Conservation (phyloP, 1,140 invertebrate species). For the Olivierus martensii region DNA sequence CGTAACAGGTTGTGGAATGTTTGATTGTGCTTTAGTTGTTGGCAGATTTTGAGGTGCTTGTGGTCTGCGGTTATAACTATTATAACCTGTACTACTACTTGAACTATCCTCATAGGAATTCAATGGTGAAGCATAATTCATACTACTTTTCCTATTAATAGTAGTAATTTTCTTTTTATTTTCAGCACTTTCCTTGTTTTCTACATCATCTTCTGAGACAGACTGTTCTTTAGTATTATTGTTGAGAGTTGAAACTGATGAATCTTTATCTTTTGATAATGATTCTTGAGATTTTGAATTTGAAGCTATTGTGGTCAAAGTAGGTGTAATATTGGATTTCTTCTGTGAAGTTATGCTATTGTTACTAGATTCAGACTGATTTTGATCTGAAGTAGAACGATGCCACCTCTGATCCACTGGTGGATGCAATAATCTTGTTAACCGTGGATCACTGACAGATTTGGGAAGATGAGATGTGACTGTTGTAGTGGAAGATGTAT, state of each 20-base stretch:
- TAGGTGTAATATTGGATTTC: too few relatives aligned
- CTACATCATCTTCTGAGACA: background rate
- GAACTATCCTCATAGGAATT: conserved; percentile 11
- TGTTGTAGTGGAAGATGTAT: conserved; percentile 1
- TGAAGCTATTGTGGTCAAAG: too few relatives aligned
- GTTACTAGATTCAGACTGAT: background rate
- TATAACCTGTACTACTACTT: background rate
- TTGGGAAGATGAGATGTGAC: conserved; percentile 9
- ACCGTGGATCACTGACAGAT: conserved; percentile 12
- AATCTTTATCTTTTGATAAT: too few relatives aligned
- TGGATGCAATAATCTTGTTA: conserved; percentile 9
- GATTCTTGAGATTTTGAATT: too few relatives aligned
- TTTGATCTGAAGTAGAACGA: background rate
- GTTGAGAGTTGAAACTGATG: too few relatives aligned
- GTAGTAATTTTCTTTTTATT: conserved; percentile 7
- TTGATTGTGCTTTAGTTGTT: too few relatives aligned
- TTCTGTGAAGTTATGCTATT: background rate
- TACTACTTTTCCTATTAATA: conserved; percentile 14
- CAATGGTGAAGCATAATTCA: conserved; percentile 17
- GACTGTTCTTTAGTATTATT: background rate
- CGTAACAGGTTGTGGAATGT: too few relatives aligned
- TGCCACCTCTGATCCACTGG: background rate
- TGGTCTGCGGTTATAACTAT: conserved; percentile 13
- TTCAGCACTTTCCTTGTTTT: background rate
- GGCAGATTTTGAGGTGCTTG: background rate